Percentiles rank a stretch among this genome's conserved stretches.
Conservation (phyloP, 2,113 vertebrate genomes). For the Pelecanoides urinatrix region DNA sequence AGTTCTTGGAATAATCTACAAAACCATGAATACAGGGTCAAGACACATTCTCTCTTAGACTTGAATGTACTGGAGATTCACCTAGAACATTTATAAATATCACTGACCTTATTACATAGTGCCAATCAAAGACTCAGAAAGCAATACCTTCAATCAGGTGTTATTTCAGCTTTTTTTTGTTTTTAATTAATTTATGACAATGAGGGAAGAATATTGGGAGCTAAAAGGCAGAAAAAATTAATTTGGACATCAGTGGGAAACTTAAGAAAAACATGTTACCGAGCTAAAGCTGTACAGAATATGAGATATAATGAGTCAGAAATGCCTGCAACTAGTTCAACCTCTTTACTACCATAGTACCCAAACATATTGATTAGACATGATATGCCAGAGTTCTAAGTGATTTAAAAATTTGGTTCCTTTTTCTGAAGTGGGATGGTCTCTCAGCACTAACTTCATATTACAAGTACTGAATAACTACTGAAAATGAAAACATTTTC, state of each 20-base stretch:
- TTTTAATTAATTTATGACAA: not conserved
- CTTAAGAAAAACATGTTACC: not conserved
- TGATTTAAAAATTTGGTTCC: not conserved
- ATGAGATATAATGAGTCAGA: not conserved
- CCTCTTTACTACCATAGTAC: not conserved
- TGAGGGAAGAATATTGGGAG: not conserved
- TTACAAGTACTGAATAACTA: not conserved
- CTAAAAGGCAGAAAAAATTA: not conserved
- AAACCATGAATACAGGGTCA: not conserved
- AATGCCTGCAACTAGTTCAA: not conserved
- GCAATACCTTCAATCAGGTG: not conserved
- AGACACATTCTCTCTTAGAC: not conserved
- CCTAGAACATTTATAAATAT: not conserved
- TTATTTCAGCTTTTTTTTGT: not conserved
- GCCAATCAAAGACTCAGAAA: not conserved
- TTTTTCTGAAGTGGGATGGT: not conserved
- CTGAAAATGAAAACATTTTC: not conserved
- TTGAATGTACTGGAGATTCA: not conserved
- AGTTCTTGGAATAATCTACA: not conserved
- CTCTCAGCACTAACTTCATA: not conserved
- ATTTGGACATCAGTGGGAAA: not conserved
- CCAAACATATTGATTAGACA: not conserved
- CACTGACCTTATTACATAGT: not conserved
- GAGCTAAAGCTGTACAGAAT: not conserved
- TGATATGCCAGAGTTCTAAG: not conserved